Conservation (phyloP, 2,113 vertebrate genomes). For the Microtus oregoni region DNA sequence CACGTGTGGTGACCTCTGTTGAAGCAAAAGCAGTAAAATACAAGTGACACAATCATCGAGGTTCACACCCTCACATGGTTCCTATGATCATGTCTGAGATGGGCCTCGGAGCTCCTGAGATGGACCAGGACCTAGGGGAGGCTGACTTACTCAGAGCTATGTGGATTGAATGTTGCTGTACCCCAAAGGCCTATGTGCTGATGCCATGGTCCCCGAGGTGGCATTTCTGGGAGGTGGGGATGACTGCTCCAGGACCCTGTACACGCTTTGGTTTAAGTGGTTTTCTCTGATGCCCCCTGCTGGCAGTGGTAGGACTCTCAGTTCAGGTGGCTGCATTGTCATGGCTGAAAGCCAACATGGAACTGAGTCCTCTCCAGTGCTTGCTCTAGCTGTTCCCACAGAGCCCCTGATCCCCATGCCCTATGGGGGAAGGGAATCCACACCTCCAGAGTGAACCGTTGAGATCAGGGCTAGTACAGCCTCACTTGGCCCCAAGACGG, state of each 20-base stretch:
- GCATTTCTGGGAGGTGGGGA: no score
- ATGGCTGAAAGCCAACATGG: not conserved
- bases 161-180: not conserved
- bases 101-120: not conserved
- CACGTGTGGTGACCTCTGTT: not conserved
- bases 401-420: not conserved
- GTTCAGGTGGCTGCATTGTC: not conserved
- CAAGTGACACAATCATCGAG: not conserved
- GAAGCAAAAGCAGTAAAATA: not conserved
- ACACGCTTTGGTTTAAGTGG: not conserved
- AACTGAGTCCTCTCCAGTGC: not conserved
- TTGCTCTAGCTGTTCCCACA: not conserved
- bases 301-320: not conserved
- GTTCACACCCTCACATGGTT: not conserved
- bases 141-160: not conserved
- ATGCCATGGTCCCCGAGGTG: not conserved
- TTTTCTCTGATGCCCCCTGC: not conserved
- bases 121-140: not conserved
- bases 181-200: not conserved
- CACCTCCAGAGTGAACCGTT: not conserved
- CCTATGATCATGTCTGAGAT: not conserved
- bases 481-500: not conserved
- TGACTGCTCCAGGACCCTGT: no score
- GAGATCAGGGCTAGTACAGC: not conserved
- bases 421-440: not conserved